phyloP scores from a whole-genome alignment of 2,797 vertebrate genomes.

The Brotula barbata region DNA sequence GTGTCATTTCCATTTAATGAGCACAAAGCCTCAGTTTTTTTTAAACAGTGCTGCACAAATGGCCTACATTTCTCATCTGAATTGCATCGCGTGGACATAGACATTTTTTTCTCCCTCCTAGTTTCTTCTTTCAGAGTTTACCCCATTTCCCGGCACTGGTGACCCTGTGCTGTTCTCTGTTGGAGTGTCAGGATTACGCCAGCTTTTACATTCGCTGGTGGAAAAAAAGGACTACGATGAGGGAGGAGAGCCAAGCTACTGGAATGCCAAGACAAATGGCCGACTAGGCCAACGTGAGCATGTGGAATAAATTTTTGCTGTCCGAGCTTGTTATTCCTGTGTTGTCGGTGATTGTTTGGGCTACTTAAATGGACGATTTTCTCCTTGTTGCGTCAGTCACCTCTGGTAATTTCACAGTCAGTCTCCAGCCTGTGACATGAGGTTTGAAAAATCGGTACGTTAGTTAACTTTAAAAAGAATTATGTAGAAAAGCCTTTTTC shows the following conservation, averaged over 20 bases:
- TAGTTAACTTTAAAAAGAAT: slow-evolving; percentile 43
- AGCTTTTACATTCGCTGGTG: slow-evolving; percentile 71
- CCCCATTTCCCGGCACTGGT: slow-evolving; percentile 76
- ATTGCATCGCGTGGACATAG: slow-evolving; percentile 59
- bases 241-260: slow-evolving; percentile 74
- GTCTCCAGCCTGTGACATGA: slow-evolving; percentile 48
- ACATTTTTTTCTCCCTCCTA: slow-evolving; percentile 51
- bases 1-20: slow-evolving; percentile 23
- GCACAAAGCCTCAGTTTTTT: slow-evolving; percentile 27
- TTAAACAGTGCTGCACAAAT: slow-evolving; percentile 40
- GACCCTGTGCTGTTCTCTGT: slow-evolving; percentile 74
- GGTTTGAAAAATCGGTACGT: slow-evolving; percentile 33
- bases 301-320: slow-evolving; percentile 81
- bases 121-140: slow-evolving; percentile 68
- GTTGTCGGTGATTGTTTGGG: slow-evolving; percentile 80
- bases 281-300: slow-evolving; percentile 72
- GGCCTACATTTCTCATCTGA: slow-evolving; percentile 30
- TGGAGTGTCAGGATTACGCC: slow-evolving; percentile 74
- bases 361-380: slow-evolving; percentile 76
- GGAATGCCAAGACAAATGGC: slow-evolving; percentile 81
- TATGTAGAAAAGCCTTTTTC: slow-evolving; percentile 25
- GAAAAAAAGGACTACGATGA: slow-evolving; percentile 61
- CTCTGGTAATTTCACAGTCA: slow-evolving; percentile 69
- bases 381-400: slow-evolving; percentile 76
- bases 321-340: slow-evolving; percentile 77